These are phyloP conservation scores for Chelonus formosanus DNA, from an alignment of 2,888 invertebrate species.

Conservation along the genomic window DNA sequence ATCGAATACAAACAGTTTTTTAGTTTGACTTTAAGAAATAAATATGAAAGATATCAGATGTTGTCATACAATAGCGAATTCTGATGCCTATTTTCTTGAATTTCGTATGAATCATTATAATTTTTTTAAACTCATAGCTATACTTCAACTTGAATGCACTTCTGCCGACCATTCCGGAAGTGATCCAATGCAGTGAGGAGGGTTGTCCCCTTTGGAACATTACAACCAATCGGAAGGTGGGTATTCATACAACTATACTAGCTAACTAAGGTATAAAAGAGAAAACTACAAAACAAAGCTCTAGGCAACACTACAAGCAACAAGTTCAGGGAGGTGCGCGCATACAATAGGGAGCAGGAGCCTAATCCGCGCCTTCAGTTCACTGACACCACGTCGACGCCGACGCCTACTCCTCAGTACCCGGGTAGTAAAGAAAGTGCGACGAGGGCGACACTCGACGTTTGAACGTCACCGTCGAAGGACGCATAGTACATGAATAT, in stretches of 20 bases:
- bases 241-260: neutral
- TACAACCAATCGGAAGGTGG: conserved; percentile 18
- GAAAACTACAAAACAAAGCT: neutral
- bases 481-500: conserved; percentile 55
- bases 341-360: conserved; percentile 3
- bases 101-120: too few relatives aligned
- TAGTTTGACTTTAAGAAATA: too few relatives aligned
- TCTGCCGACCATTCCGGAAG: conserved; percentile 49
- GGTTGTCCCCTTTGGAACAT: conserved; percentile 40
- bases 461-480: conserved; percentile 62
- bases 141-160: neutral
- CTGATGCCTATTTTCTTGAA: too few relatives aligned
- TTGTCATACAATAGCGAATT: too few relatives aligned
- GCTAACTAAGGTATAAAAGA: too few relatives aligned
- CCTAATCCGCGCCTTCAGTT: conserved; percentile 47
- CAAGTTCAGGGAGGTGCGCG: conserved; percentile 40
- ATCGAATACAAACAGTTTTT: too few relatives aligned
- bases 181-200: conserved; percentile 44
- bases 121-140: conserved; percentile 1
- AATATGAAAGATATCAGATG: too few relatives aligned
- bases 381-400: conserved; percentile 58
- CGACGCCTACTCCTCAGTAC: conserved; percentile 48
- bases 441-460: conserved; percentile 59
- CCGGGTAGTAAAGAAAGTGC: conserved; percentile 26
- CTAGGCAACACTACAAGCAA: conserved; percentile 34